Conservation (phyloP, 2,888 invertebrate genomes). For the Zootermopsis nevadensis region DNA sequence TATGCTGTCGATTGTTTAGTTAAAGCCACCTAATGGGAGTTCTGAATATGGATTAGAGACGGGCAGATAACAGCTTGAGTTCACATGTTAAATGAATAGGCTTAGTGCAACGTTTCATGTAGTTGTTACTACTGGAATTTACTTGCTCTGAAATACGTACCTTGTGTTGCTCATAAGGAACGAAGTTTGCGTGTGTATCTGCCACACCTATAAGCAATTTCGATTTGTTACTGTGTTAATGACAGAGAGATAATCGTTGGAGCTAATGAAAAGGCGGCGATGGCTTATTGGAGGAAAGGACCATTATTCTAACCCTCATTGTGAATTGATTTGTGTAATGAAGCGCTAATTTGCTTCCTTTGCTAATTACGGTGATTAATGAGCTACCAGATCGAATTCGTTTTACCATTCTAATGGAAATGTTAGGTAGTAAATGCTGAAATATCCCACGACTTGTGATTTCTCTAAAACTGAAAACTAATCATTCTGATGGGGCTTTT, state of each 20-base stretch:
- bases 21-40: no score
- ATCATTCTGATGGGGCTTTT: no score
- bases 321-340: slow-evolving; percentile 22
- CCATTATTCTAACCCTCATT: background rate
- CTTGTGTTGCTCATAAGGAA: background rate
- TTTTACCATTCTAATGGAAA: background rate
- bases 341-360: slow-evolving; percentile 19
- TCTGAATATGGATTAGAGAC: no score
- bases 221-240: slow-evolving; percentile 18
- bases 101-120: no score
- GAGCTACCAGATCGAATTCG: background rate
- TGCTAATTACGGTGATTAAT: background rate
- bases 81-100: no score
- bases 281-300: background rate
- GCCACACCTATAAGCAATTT: slow-evolving; percentile 26
- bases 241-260: background rate
- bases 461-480: no score
- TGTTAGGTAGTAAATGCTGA: no score
- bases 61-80: no score
- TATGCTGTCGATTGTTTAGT: no score
- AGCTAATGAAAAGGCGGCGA: slow-evolving; percentile 23
- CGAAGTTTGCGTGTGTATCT: background rate
- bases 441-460: no score
- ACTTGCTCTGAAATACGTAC: no score
- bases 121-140: no score